A percentile compares a stretch with the other conserved stretches of the same genome.
phyloP scores from a whole-genome alignment of 2,797 vertebrate genomes.

The Microhierax caerulescens region DNA sequence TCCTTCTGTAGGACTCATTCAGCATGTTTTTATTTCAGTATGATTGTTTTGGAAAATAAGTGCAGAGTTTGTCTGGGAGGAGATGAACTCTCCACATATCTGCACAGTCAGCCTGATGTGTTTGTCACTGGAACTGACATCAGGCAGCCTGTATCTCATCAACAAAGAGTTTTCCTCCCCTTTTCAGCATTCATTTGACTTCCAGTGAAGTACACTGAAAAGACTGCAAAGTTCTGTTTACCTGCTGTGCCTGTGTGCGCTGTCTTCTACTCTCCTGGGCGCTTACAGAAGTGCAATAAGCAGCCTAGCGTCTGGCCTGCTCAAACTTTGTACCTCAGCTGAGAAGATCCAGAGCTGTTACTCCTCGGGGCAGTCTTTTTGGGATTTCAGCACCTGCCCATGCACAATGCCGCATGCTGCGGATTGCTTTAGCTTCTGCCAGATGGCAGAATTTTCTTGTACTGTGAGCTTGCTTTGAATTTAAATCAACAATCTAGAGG shows the following conservation, averaged over 20 bases:
- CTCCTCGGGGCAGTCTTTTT: background rate
- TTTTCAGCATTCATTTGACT: background rate
- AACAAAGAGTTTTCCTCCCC: background rate
- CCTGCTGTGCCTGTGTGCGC: background rate
- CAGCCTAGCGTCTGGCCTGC: background rate
- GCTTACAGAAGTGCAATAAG: background rate
- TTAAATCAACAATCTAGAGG: background rate
- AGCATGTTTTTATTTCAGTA: background rate
- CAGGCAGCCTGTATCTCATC: background rate
- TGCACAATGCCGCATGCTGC: background rate
- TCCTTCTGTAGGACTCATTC: background rate
- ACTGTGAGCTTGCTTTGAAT: background rate
- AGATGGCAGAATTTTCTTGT: constrained; percentile 20
- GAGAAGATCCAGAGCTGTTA: background rate
- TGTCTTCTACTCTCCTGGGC: background rate
- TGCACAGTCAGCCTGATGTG: background rate
- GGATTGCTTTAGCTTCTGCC: background rate
- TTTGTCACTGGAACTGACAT: background rate
- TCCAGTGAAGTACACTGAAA: background rate
- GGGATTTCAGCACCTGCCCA: constrained; percentile 8
- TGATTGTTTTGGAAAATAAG: background rate
- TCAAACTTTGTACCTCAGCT: background rate
- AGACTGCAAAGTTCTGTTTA: background rate
- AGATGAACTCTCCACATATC: background rate
- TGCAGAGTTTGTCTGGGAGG: background rate